Evolutionary conservation across 2,113 vertebrate species (phyloP), one percentile per base, ranked within the genome.

Genomic region (Brienomyrus brachyistius): DNA sequence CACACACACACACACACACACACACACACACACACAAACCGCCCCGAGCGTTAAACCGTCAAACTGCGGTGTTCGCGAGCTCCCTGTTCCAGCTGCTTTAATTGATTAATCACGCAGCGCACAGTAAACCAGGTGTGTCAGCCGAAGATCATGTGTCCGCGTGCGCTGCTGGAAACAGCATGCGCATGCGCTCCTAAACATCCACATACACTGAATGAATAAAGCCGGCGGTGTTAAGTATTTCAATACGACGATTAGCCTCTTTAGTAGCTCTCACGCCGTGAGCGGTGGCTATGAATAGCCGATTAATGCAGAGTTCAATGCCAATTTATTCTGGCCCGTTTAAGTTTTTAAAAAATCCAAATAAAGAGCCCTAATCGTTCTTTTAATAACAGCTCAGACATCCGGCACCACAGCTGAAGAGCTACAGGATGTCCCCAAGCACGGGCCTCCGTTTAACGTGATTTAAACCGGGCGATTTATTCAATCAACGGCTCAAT

Each of bases 401-500:
- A 80, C 27, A 80, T 80, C 31, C 74, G 35, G 74, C 74, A 80
- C 31, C 15, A 6, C 31, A 80, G 74, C 74, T 80, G 35, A 80
- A 43, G 13, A 80, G 74, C 74, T 19, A 80, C 35, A 80, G n/a
- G 74, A 80, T 43, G 74, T 80, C 74, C 74, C 74, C 74, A 80
- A 80, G 74, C 74, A 80, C 74, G 17, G 35, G 74, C 74, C 74
- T 43, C 74, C 13, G 74, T 80, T 80, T 80, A 80, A 80, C 74
- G 74, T 43, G 74, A 43, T 80, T 80, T 80, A 80, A 40, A 80
- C 74, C 17, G 15, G 31, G 74, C 74, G 74, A 80, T 80, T 80
- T 80, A 80, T 80, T 80, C 74, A 80, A 80, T 80, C 74, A 80
- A 80, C 74, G 35, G 74, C 74, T 80, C 74, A 80, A 80, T 80